Conservation (phyloP, 2,113 vertebrate genomes). For the Odocoileus virginianus region DNA sequence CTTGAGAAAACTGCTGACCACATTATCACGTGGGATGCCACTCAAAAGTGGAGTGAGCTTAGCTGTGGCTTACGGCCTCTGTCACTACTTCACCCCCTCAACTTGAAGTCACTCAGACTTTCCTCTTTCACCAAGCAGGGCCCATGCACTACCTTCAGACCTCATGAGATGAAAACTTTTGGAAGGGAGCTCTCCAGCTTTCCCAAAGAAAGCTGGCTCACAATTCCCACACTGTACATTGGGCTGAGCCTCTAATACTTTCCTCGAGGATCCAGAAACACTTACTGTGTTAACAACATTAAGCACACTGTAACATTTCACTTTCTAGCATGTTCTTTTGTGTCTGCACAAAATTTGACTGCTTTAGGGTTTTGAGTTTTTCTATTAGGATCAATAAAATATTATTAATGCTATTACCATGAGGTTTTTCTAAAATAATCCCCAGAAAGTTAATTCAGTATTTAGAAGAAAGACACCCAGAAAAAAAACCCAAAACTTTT, state of each 20-base stretch:
- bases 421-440: neutral
- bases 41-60: neutral
- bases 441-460: neutral
- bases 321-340: conserved; percentile 5
- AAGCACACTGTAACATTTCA: neutral
- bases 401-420: neutral
- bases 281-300: neutral
- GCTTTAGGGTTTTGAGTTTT: neutral
- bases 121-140: neutral
- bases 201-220: neutral
- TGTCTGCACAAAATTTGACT: neutral
- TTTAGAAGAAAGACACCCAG: neutral
- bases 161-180: neutral
- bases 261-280: neutral
- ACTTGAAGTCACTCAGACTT: neutral
- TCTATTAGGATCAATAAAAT: neutral
- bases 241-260: neutral
- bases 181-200: neutral
- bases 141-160: neutral
- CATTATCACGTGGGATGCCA: neutral
- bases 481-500: neutral
- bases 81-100: neutral
- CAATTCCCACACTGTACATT: neutral
- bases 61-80: neutral
- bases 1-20: neutral